These are phyloP conservation scores for Montipora foliosa DNA, from an alignment of 64 coral and sea anemone species.

Conservation along the genomic window DNA sequence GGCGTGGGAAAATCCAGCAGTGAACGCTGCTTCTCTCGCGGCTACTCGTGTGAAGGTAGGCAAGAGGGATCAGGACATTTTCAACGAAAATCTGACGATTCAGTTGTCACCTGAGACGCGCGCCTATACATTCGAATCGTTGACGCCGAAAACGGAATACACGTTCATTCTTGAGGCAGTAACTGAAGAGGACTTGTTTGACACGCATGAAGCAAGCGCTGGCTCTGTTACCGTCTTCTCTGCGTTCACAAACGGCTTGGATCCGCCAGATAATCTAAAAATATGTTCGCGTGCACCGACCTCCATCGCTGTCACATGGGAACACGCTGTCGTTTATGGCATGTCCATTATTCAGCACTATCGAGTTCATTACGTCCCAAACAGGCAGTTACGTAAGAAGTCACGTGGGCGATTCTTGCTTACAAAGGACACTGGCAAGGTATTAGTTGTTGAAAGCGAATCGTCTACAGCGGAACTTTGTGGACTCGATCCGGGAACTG, in stretches of 20 bases:
- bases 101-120: conserved; percentile 12
- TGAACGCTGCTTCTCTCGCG: not conserved
- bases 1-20: conserved; percentile 50
- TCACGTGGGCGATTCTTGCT: conserved; percentile 41
- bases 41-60: conserved; percentile 56
- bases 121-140: conserved; percentile 55
- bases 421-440: conserved; percentile 32
- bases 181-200: conserved; percentile 34
- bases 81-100: not conserved
- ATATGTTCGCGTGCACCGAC: conserved; percentile 53
- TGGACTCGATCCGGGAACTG: conserved; percentile 77
- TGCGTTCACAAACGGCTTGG: conserved; percentile 78
- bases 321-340: conserved; percentile 67
- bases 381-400: conserved; percentile 59
- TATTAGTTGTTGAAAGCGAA: conserved; percentile 10
- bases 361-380: conserved; percentile 69
- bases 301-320: conserved; percentile 64
- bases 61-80: not conserved
- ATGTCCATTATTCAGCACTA: conserved; percentile 52
- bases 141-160: conserved; percentile 65
- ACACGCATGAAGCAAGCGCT: not conserved
- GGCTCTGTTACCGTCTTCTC: not conserved
- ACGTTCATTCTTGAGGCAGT: conserved; percentile 38
- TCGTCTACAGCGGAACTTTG: not conserved
- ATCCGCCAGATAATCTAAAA: conserved; percentile 36